A percentile compares a stretch with the other conserved stretches of the same genome.
These are phyloP conservation scores for Ennomos erosarius DNA, from an alignment of 2,888 invertebrate genomes.

Conservation along the genomic window DNA sequence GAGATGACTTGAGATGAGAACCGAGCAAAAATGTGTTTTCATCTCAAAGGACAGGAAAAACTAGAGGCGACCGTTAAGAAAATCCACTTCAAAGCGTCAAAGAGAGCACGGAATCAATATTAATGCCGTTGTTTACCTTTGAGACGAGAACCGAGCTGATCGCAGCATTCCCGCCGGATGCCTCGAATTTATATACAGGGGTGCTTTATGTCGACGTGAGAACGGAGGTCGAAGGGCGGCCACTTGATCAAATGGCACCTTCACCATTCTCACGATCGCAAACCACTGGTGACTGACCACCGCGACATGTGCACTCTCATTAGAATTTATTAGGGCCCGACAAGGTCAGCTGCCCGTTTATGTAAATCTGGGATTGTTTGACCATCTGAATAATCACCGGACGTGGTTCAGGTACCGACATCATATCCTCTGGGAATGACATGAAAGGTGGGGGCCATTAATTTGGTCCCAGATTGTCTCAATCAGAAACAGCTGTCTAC, in stretches of 20 bases:
- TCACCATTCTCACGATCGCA: constrained; percentile 77
- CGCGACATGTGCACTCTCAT: constrained; percentile 70
- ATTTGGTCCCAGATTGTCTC: constrained; percentile 52
- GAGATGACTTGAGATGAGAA: constrained; percentile 10
- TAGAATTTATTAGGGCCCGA: constrained; percentile 77
- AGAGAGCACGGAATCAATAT: constrained; percentile 79
- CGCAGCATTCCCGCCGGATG: constrained; percentile 65
- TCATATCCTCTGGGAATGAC: constrained; percentile 63
- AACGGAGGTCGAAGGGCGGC: constrained; percentile 74
- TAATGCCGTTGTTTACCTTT: constrained; percentile 82
- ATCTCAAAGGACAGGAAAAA: constrained; percentile 67
- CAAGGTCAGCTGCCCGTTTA: constrained; percentile 75
- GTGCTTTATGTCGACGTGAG: constrained; percentile 75
- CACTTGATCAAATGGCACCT: constrained; percentile 81
- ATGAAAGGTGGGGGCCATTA: constrained; percentile 53
- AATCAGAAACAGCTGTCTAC: constrained; percentile 66
- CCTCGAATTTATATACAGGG: constrained; percentile 79
- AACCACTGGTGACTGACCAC: constrained; percentile 71
- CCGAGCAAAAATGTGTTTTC: constrained; percentile 28
- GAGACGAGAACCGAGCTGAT: constrained; percentile 66
- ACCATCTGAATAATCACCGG: constrained; percentile 63
- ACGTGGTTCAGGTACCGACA: constrained; percentile 46
- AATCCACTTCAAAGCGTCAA: constrained; percentile 74
- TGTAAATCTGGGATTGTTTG: constrained; percentile 63
- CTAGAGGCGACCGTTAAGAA: constrained; percentile 64